Evolutionary conservation across 1,140 invertebrate species (phyloP).

Genomic region (Drepana arcuata): DNA sequence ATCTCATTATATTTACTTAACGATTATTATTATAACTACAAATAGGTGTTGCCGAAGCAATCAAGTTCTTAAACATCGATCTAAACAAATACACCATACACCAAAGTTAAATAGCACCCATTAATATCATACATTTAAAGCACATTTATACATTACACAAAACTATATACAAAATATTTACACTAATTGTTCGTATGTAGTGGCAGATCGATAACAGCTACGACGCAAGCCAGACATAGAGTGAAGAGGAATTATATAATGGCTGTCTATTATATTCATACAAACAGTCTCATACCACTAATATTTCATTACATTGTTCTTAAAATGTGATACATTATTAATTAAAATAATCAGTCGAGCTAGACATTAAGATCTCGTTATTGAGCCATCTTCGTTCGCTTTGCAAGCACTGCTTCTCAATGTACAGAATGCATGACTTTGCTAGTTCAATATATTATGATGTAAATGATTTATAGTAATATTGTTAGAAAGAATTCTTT

Average conservation of each 20-base stretch:
- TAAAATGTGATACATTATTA: constrained; percentile 54
- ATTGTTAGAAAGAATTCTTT: too few relatives aligned
- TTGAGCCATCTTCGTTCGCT: constrained; percentile 24
- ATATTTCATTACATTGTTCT: constrained; percentile 53
- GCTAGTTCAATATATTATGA: too few relatives aligned
- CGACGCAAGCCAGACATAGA: constrained; percentile 14
- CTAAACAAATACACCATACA: constrained; percentile 49
- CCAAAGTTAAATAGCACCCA: constrained; percentile 67
- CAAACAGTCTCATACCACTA: constrained; percentile 57
- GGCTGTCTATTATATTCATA: constrained; percentile 59
- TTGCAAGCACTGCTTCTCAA: too few relatives aligned
- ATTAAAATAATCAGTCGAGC: constrained; percentile 54
- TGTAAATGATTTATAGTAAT: too few relatives aligned
- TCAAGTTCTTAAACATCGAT: constrained; percentile 31
- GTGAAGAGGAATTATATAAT: constrained; percentile 38
- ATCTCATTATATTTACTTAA: constrained; percentile 32
- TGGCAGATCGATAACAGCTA: constrained; percentile 17
- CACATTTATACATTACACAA: constrained; percentile 31
- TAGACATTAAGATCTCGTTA: constrained; percentile 34
- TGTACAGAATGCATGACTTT: too few relatives aligned
- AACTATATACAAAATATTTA: constrained; percentile 51
- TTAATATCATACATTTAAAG: constrained; percentile 65
- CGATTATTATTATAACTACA: constrained; percentile 30
- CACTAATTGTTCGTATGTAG: constrained; percentile 23
- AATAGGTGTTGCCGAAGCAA: constrained; percentile 31